Base-by-base conservation (phyloP, 2,797 vertebrate species). In the Artibeus lituratus region DNA sequence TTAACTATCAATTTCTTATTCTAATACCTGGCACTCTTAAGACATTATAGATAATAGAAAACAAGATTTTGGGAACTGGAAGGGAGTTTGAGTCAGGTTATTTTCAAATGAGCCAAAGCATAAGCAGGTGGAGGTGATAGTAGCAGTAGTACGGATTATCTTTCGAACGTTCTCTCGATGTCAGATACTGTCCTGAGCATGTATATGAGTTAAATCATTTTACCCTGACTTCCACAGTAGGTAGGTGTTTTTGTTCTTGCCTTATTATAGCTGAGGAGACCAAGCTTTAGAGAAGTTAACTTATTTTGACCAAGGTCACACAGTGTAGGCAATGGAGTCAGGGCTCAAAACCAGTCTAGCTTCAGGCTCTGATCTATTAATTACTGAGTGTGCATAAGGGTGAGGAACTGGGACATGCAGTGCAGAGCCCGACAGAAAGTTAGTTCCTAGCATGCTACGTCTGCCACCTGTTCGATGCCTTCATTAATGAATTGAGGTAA, bases 1-100 rank as follows among this genome's bases (percentile, higher is more conserved):
- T 84, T 18, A 73, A 59, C 44, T 76, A 37, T 93, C 81, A 81
- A n/a, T 83, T 83, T 19, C 83, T 94, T 92, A 81, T 87, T 93
- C 39, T 47, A 69, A 81, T 90, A 94, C n/a, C 22, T 90, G 49
- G 55, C 37, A 87, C 49, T 76, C 65, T 77, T 82, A 80, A 59
- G 72, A 74, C 39, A 74, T 53, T 89, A 26, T 84, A 84, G 44
- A 55, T 92, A 47, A 69, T 65, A 94, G 81, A 39, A 53, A 92
- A 67, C 19, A 80, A 69, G 62, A 67, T n/a, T 44, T 87, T 85
- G 47, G 39, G 12, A 72, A 62, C 5, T 32, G 65, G 29, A 22
- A 65, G 11, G 42, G 39, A 57, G 29, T 72, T 14, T 70, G 12
- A 85, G 42, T 82, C 37, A 73, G 55, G 76, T 65, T 26, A 4